phyloP scores from a whole-genome alignment of 1,140 invertebrate genomes.

The Eubasilissa regina region DNA sequence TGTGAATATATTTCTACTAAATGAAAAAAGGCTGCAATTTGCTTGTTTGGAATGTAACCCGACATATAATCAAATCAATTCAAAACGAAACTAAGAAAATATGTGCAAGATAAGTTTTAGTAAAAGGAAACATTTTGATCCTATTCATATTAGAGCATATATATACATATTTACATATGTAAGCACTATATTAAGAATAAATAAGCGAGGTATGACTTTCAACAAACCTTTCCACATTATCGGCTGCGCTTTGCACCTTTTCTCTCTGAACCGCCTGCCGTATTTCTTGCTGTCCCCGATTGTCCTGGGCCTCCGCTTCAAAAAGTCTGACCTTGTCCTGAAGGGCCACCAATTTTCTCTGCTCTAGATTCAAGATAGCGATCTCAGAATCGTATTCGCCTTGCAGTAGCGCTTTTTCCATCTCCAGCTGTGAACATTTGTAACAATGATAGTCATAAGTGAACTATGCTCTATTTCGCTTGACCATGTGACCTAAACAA shows the following conservation, averaged over 20 bases:
- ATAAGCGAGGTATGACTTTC: too few relatives aligned
- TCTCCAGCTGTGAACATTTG: slow-evolving; percentile 77
- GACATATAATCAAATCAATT: too few relatives aligned
- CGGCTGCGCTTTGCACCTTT: slow-evolving; percentile 72
- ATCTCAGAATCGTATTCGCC: slow-evolving; percentile 87
- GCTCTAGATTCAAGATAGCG: slow-evolving; percentile 82
- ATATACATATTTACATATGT: too few relatives aligned
- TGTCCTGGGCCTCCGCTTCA: slow-evolving; percentile 71
- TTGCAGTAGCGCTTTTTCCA: slow-evolving; percentile 86
- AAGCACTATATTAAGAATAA: too few relatives aligned
- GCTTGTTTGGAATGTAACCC: too few relatives aligned
- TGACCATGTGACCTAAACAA: background rate
- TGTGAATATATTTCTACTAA: too few relatives aligned
- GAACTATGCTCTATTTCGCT: background rate
- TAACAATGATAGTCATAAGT: background rate
- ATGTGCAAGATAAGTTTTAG: too few relatives aligned
- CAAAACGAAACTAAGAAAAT: too few relatives aligned
- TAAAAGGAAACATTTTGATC: too few relatives aligned
- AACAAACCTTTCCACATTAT: slow-evolving; percentile 42
- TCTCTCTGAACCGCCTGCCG: slow-evolving; percentile 76
- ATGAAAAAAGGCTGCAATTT: too few relatives aligned
- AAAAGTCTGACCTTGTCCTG: slow-evolving; percentile 73
- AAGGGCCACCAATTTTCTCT: slow-evolving; percentile 78
- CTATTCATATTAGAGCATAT: too few relatives aligned
- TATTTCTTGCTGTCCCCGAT: slow-evolving; percentile 71